Evolutionary conservation across 2,113 vertebrate species (phyloP), one percentile per base, ranked within the genome.

Genomic region (Embiotoca jacksoni): DNA sequence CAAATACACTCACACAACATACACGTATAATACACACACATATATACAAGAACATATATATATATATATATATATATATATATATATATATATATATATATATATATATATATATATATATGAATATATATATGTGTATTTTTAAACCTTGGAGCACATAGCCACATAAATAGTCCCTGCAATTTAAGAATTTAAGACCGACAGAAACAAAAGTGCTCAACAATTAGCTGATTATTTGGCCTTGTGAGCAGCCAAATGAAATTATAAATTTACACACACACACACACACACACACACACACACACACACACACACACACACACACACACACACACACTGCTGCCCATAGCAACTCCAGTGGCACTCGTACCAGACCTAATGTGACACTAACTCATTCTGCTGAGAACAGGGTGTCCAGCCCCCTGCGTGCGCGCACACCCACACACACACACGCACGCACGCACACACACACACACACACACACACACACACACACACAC

Each of bases 371-470:
- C 41, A 62, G 90, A 79, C 88, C 90, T 89, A 94, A 93, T 93
- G 91, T 93, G 92, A 92, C 90, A 91, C 92, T 93, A 93, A 93
- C 87, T 93, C 92, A 92, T 93, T 93, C 92, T 90, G 86, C 60
- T 70, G 87, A 87, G 91, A 91, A 90, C 88, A 91, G 89, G 78
- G 82, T 84, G 92, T 91, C 81, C 88, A 88, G 30, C 71, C 61
- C 10, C 63, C 14, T 46, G 35, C 68, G 8, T 36, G 37, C 46
- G 63, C 41, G 59, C 70, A 56, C 62, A 60, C 46, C 49, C 52
- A 64, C 55, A 60, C 15, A 81, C 39, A 62, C 67, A 36, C 50
- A 53, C 3, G 54, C 57, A 67, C 14, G 16, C 36, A 52, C 55
- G 63, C 70, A 75, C 58, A 65, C 59, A 61, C 41, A 60, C 66